Evolutionary conservation across 2,888 invertebrate genomes (phyloP), one percentile per base, ranked within the genome.

Genomic region (Griposia aprilina): DNA sequence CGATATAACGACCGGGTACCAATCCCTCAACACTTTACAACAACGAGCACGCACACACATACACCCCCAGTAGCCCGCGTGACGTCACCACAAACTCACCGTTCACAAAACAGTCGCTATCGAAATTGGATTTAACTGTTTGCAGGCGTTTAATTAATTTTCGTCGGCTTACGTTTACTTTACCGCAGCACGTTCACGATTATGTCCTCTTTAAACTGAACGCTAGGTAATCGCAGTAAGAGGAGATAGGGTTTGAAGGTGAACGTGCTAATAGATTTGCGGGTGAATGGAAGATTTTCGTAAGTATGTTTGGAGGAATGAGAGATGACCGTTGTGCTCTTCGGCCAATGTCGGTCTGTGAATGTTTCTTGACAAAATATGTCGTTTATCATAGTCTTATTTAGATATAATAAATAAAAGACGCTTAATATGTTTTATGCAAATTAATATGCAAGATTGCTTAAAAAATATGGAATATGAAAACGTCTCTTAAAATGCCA

Each of bases 81-180:
- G 83, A 73, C 62, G 73, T 76, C 80, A 62, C n/a, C 67, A 10
- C 62, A 48, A 41, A 45, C 15, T 41, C 62, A 52, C 36, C 26
- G 26, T n/a, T 55, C 59, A n/a, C 67, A 41, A 45, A 59, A 36
- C 48, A 45, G 11, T 41, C 55, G 45, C 60, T 57, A 69, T 59
- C 72, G 73, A 48, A 76, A 81, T 74, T 68, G 76, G 45, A 60
- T 65, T n/a, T 45, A 59, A 70, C 80, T 76, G 81, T 77, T 81
- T 68, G 77, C 63, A 11, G 45, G 1, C 36, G 50, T 65, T 68
- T 68, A 80, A 74, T 84, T 76, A 70, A 81, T 83, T 83, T 30
- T 23, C 41, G 45, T 57, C 52, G 45, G 66, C 75, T 62, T 48
- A 20, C 20, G 74, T 81, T 62, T 59, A 71, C 84, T 71, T 66